A percentile compares a stretch with the other conserved stretches of the same genome.
These are phyloP conservation scores for Pterocles gutturalis DNA, from an alignment of 2,113 vertebrate genomes.

Conservation along the genomic window DNA sequence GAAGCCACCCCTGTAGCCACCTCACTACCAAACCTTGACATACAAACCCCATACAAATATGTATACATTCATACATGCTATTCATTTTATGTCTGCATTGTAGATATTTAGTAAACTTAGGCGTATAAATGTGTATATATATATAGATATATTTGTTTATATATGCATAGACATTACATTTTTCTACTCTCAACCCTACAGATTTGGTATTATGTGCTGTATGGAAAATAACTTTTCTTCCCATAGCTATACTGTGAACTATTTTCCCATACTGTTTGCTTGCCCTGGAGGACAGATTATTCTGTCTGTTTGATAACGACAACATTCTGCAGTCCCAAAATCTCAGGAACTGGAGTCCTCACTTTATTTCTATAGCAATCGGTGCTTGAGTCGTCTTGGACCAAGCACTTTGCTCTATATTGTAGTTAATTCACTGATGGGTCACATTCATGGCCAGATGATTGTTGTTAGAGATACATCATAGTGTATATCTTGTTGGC, in stretches of 20 bases:
- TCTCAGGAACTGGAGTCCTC: neutral
- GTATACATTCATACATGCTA: neutral
- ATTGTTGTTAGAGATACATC: conserved; percentile 9
- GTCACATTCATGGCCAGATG: neutral
- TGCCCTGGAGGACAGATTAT: neutral
- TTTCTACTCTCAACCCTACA: neutral
- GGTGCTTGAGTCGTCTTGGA: neutral
- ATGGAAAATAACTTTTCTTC: neutral
- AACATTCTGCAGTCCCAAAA: neutral
- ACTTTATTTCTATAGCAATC: neutral
- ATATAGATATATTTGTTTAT: neutral
- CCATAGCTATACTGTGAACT: neutral
- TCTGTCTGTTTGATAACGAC: neutral
- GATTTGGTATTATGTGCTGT: neutral
- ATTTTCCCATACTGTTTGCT: neutral
- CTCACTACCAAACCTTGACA: too few relatives aligned
- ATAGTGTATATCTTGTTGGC: neutral
- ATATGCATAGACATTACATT: neutral
- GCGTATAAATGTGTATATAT: neutral
- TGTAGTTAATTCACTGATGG: neutral
- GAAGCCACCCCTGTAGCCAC: too few relatives aligned
- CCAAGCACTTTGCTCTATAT: neutral
- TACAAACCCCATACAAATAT: neutral
- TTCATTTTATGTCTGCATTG: neutral
- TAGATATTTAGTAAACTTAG: neutral